Evolutionary conservation across 2,113 vertebrate genomes (phyloP).

Genomic region (Caranx ignobilis): DNA sequence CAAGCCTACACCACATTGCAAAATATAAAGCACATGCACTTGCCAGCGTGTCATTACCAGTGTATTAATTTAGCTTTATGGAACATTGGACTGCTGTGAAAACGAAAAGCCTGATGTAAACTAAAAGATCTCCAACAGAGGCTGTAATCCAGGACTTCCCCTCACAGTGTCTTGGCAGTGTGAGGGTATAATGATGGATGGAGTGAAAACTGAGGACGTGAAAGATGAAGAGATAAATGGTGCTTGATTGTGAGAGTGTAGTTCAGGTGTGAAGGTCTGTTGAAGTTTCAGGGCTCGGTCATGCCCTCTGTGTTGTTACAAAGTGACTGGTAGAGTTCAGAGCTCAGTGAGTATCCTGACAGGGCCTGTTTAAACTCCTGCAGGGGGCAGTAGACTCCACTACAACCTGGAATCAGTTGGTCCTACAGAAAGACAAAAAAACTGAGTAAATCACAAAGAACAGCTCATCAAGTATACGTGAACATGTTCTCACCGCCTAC

Average conservation of each 20-base stretch:
- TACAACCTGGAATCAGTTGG: slow-evolving; percentile 89
- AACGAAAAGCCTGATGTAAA: neutral
- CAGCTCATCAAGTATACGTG: neutral
- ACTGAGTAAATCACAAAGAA: neutral
- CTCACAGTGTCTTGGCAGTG: neutral
- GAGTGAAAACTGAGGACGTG: neutral
- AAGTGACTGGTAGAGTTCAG: slow-evolving; percentile 83
- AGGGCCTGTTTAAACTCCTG: slow-evolving; percentile 87
- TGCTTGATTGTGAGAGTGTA: neutral
- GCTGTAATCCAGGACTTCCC: slow-evolving; percentile 8
- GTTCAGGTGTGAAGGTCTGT: slow-evolving; percentile 11
- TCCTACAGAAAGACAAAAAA: slow-evolving; percentile 81
- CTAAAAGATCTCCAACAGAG: slow-evolving; percentile 1
- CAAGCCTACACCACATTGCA: neutral
- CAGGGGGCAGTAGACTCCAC: slow-evolving; percentile 89
- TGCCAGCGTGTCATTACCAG: neutral
- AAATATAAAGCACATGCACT: neutral
- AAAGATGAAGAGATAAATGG: slow-evolving; percentile 11
- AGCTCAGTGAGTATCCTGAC: slow-evolving; percentile 79
- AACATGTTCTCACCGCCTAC: slow-evolving; percentile 72
- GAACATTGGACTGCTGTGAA: slow-evolving; percentile 1
- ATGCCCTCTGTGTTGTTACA: slow-evolving; percentile 79
- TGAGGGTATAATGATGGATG: slow-evolving; percentile 25
- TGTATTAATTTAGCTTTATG: neutral
- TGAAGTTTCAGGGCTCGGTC: slow-evolving; percentile 52